Evolutionary conservation across 2,113 vertebrate genomes (phyloP).

Genomic region (Hystrix brachyura): DNA sequence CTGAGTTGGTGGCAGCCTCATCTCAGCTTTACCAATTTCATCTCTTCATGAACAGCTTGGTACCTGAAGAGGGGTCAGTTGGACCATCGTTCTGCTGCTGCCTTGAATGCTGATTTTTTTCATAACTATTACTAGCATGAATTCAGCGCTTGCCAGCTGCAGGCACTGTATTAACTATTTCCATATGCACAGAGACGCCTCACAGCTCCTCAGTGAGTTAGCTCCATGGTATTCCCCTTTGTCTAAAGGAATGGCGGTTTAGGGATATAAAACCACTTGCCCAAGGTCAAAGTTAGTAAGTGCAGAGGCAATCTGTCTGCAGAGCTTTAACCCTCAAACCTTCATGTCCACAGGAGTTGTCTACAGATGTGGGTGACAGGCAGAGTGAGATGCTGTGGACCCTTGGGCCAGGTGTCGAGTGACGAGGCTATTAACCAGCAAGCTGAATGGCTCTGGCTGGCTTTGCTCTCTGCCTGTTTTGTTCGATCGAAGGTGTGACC

Average conservation of each 20-base stretch:
- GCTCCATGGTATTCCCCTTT: not conserved
- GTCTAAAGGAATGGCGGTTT: constrained; percentile 17
- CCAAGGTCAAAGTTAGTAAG: not conserved
- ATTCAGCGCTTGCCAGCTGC: constrained; percentile 22
- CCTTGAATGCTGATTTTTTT: constrained; percentile 13
- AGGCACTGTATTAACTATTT: constrained; percentile 30
- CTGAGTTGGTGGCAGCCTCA: not conserved
- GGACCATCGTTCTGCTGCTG: not conserved
- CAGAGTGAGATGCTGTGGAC: too few relatives aligned
- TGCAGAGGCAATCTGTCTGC: not conserved
- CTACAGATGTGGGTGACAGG: not conserved
- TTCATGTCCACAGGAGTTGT: not conserved
- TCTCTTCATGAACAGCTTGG: not conserved
- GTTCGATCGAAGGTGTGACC: not conserved
- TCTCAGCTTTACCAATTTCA: not conserved
- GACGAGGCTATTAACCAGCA: not conserved
- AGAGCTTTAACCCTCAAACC: not conserved
- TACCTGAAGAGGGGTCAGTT: not conserved
- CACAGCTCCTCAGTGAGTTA: not conserved
- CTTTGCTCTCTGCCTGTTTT: not conserved
- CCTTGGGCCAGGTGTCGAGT: not conserved
- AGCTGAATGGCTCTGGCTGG: not conserved
- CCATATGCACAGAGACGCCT: constrained; percentile 3
- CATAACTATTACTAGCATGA: constrained; percentile 7
- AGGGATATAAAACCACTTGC: not conserved